A percentile compares a stretch with the other conserved stretches of the same genome.
Evolutionary conservation across 2,113 vertebrate genomes (phyloP).

Genomic region (Oxyura jamaicensis): DNA sequence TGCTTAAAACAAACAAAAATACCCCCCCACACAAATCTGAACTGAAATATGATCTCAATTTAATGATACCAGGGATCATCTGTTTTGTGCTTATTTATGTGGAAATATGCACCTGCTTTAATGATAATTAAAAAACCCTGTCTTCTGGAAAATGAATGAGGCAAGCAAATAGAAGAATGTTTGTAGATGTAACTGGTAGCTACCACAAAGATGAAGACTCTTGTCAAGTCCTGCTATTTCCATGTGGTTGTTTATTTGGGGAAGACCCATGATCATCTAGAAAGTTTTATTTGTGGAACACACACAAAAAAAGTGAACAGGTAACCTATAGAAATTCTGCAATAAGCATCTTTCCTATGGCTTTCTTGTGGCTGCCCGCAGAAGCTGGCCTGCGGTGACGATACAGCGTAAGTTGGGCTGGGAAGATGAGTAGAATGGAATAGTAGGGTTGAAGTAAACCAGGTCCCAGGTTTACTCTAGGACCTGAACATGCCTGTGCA

Average conservation of each 20-base stretch:
- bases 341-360: neutral
- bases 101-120: conserved; percentile 14
- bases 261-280: neutral
- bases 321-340: neutral
- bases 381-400: neutral
- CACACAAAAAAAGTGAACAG: neutral
- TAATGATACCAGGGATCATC: neutral
- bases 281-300: neutral
- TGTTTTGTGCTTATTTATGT: neutral
- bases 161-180: conserved; percentile 1
- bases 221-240: neutral
- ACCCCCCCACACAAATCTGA: neutral
- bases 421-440: neutral
- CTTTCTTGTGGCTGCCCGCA: neutral
- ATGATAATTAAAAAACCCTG: neutral
- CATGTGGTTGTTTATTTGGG: neutral
- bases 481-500: neutral
- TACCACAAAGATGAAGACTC: neutral
- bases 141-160: conserved; percentile 35
- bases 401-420: neutral
- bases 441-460: neutral
- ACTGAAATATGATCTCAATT: neutral
- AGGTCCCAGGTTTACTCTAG: neutral
- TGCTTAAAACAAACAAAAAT: neutral
- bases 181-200: neutral